phyloP scores from a whole-genome alignment of 2,113 vertebrate genomes.

The Barnardius zonarius region DNA sequence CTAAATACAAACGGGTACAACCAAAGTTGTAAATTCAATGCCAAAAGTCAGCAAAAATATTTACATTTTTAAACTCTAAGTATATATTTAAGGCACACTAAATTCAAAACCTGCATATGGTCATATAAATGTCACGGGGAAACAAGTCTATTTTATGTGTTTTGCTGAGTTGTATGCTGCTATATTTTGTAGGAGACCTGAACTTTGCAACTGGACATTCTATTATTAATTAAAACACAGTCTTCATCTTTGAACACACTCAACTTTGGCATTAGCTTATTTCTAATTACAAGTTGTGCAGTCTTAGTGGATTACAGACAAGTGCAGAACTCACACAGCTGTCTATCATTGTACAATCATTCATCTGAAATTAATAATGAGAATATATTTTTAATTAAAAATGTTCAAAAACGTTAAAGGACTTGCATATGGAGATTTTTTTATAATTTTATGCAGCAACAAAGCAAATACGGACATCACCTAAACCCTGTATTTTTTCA shows the following conservation, averaged over 20 bases:
- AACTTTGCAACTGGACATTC: neutral
- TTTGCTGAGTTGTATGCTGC: neutral
- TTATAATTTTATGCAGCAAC: neutral
- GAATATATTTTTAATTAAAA: conserved; percentile 32
- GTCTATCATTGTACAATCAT: neutral
- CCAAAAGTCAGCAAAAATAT: neutral
- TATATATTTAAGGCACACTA: neutral
- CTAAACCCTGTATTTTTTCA: neutral
- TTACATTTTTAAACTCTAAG: neutral
- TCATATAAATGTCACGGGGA: neutral
- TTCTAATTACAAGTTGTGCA: neutral
- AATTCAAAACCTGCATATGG: neutral
- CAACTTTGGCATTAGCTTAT: neutral
- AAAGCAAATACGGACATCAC: neutral
- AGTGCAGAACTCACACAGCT: neutral
- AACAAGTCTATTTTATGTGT: neutral
- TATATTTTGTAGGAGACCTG: neutral
- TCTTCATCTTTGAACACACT: neutral
- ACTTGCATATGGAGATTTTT: neutral
- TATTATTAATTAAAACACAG: neutral
- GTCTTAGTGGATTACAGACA: neutral
- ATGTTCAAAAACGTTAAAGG: neutral
- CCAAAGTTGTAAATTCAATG: neutral
- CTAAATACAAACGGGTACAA: neutral
- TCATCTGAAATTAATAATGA: neutral